A percentile compares a stretch with the other conserved stretches of the same genome.
Conservation (phyloP, 2,113 vertebrate genomes). For the Speoplatyrhinus poulsoni region DNA sequence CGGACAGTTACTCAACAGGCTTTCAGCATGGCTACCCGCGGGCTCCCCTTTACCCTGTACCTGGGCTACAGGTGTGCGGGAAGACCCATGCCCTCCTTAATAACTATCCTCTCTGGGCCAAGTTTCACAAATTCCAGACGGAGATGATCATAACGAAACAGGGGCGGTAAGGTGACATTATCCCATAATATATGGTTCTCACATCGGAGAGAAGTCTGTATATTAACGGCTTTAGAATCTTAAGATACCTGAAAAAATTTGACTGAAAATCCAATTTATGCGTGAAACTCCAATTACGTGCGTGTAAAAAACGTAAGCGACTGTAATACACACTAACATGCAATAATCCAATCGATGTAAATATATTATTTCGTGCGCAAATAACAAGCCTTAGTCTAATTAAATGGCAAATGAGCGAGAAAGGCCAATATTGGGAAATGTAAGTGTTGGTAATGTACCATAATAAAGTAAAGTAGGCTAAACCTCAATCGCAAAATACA, state of each 20-base stretch:
- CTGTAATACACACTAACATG: too few species aligned
- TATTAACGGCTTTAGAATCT: not conserved
- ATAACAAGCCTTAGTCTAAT: too few species aligned
- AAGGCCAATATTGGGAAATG: too few species aligned
- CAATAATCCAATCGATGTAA: too few species aligned
- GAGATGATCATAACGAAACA: conserved; percentile 99
- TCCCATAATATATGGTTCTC: too few species aligned
- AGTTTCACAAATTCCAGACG: conserved; percentile 96
- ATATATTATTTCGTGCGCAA: too few species aligned
- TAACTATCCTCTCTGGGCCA: conserved; percentile 93
- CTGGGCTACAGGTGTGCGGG: conserved; percentile 87
- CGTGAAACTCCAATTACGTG: not conserved
- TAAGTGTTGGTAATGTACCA: too few species aligned
- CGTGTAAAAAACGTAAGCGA: too few species aligned
- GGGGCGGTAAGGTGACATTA: conserved; percentile 83
- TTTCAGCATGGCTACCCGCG: conserved; percentile 77
- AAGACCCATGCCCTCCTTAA: conserved; percentile 89
- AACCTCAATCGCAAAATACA: too few species aligned
- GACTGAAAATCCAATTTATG: not conserved
- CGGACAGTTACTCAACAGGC: conserved; percentile 70
- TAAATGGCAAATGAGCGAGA: too few species aligned
- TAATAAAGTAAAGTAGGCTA: too few species aligned
- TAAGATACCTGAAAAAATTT: not conserved
- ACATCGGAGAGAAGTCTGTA: too few species aligned
- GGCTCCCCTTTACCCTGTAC: conserved; percentile 76